Evolutionary conservation across 2,113 vertebrate genomes (phyloP).

Genomic region (Passer domesticus): DNA sequence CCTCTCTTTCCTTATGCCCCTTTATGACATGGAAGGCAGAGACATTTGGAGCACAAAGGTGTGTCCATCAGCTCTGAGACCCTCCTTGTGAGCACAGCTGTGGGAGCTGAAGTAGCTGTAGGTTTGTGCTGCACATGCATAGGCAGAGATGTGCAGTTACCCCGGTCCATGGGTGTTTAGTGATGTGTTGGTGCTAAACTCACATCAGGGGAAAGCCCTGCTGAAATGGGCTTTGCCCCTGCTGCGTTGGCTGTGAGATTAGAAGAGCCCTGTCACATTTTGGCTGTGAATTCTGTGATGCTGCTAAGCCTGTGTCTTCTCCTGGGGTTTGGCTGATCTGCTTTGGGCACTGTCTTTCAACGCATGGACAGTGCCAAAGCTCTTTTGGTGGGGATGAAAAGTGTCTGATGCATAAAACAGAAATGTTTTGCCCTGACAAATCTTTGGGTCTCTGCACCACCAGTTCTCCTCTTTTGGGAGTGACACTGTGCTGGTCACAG

Average conservation of each 20-base stretch:
- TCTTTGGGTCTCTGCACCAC: background rate
- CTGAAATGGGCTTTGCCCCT: background rate
- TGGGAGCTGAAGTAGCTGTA: rapidly evolving
- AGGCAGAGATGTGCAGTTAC: background rate
- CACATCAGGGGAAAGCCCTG: background rate
- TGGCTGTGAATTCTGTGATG: background rate
- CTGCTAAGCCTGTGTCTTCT: background rate
- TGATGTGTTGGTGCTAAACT: background rate
- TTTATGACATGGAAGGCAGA: rapidly evolving
- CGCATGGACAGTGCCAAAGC: background rate
- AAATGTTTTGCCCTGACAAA: background rate
- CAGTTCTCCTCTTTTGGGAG: background rate
- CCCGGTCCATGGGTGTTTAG: rapidly evolving
- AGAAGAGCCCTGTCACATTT: background rate
- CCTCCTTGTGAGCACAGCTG: background rate
- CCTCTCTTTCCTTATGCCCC: background rate
- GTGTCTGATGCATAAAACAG: background rate
- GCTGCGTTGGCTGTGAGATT: background rate
- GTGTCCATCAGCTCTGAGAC: background rate
- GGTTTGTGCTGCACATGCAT: background rate
- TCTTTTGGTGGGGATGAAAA: background rate
- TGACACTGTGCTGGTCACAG: background rate
- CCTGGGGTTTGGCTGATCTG: background rate
- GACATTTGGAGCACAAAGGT: background rate
- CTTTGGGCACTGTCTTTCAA: background rate